Evolutionary conservation across 2,113 vertebrate species (phyloP).

Genomic region (Percina caprodes): DNA sequence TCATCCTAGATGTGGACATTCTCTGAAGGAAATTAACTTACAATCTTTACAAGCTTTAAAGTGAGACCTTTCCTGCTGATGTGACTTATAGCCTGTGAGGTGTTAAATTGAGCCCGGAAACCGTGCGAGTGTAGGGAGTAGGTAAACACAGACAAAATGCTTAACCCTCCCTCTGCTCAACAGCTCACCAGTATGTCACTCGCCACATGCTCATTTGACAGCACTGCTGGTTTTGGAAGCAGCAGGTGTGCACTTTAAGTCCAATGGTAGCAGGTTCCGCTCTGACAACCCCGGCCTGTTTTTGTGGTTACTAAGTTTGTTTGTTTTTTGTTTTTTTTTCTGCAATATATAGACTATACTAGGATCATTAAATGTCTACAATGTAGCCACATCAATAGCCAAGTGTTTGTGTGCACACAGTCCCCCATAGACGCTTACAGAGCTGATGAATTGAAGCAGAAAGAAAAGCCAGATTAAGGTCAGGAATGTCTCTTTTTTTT

Average conservation of each 20-base stretch:
- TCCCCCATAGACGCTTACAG: conserved; percentile 27
- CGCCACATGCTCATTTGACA: conserved; percentile 81
- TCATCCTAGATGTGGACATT: not conserved
- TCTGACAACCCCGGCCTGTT: conserved; percentile 34
- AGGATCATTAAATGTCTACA: conserved; percentile 13
- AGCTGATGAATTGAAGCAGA: conserved; percentile 48
- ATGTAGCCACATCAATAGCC: conserved; percentile 30
- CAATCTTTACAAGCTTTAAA: not conserved
- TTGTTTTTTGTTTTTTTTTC: not conserved
- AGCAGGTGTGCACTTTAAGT: conserved; percentile 73
- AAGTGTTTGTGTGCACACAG: conserved; percentile 25
- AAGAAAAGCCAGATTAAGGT: conserved; percentile 57
- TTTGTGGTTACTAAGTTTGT: conserved; percentile 17
- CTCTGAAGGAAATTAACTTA: not conserved
- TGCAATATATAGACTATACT: conserved; percentile 11
- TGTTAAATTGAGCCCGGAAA: conserved; percentile 48
- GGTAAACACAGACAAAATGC: conserved; percentile 50
- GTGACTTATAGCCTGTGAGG: conserved; percentile 35
- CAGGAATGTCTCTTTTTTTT: conserved; percentile 68
- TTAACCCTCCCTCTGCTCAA: conserved; percentile 53
- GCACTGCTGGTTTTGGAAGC: conserved; percentile 51
- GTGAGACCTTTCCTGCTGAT: not conserved
- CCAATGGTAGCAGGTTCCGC: conserved; percentile 41
- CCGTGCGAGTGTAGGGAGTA: conserved; percentile 17
- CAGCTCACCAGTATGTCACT: conserved; percentile 69